Percentiles rank a stretch among this genome's conserved stretches.
These are phyloP conservation scores for Cotesia congregata DNA, from an alignment of 2,888 invertebrate genomes.

Conservation along the genomic window DNA sequence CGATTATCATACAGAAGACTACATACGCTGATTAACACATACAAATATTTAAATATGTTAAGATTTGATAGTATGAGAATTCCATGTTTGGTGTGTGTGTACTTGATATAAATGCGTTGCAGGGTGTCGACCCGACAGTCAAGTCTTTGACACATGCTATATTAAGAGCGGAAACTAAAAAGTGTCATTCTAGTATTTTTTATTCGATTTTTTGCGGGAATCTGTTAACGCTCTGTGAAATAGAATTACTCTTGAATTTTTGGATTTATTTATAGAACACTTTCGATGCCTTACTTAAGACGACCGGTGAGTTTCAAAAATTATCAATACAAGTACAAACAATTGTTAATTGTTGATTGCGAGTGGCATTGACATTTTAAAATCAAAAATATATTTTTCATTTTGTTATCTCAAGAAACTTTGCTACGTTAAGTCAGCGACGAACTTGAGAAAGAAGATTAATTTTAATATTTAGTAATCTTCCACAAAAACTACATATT, in stretches of 20 bases:
- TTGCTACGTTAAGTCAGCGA: too few species aligned
- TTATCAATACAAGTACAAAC: not conserved
- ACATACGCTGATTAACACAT: not conserved
- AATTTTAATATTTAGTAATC: too few species aligned
- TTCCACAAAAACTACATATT: not conserved
- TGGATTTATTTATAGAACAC: conserved; percentile 11
- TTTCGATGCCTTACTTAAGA: conserved; percentile 53
- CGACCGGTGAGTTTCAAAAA: conserved; percentile 44
- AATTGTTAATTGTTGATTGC: not conserved
- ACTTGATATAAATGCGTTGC: conserved; percentile 54
- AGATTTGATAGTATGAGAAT: conserved; percentile 16
- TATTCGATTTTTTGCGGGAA: not conserved
- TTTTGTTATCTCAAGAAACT: too few species aligned
- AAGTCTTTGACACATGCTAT: conserved; percentile 54
- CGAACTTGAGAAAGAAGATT: too few species aligned
- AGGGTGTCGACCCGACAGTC: conserved; percentile 60
- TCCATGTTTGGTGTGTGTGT: conserved; percentile 30
- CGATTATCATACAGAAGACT: not conserved
- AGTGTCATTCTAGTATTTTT: not conserved
- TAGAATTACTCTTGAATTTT: conserved; percentile 1
- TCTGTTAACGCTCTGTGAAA: not conserved
- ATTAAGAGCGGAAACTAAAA: conserved; percentile 29
- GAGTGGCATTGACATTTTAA: not conserved
- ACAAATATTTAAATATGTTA: not conserved
- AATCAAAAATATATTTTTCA: too few species aligned